These are phyloP conservation scores for Bombus huntii DNA, from an alignment of 1,140 invertebrate species.

Conservation along the genomic window DNA sequence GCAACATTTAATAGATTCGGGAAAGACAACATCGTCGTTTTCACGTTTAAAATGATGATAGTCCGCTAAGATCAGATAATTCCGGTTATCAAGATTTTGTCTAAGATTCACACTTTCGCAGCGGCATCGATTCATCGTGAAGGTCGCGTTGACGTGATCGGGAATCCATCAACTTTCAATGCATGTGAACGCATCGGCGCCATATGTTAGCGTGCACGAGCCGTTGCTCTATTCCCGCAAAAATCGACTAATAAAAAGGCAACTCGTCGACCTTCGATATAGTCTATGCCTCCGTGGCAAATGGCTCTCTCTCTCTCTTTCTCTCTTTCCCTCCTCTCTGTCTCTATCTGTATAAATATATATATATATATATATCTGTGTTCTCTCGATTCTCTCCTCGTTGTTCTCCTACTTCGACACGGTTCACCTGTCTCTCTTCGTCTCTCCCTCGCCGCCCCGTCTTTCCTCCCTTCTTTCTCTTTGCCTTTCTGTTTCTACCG, in stretches of 20 bases:
- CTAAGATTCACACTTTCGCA: neutral
- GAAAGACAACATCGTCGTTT: neutral
- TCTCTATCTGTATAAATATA: too few species aligned
- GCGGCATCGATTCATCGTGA: slow-evolving; percentile 39
- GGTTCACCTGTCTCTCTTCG: slow-evolving; percentile 15
- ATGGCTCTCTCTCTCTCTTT: slow-evolving; percentile 60
- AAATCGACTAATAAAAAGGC: slow-evolving; percentile 73
- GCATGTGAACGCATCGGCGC: slow-evolving; percentile 50
- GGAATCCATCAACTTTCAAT: slow-evolving; percentile 56
- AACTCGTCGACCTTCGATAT: slow-evolving; percentile 80
- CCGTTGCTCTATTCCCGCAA: slow-evolving; percentile 68
- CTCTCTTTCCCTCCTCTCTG: neutral
- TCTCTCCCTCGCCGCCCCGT: slow-evolving; percentile 30
- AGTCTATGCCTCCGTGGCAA: slow-evolving; percentile 67
- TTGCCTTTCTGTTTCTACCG: slow-evolving; percentile 27
- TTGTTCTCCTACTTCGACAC: neutral
- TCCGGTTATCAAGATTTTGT: neutral
- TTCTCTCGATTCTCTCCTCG: slow-evolving; percentile 9
- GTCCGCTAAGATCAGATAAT: neutral
- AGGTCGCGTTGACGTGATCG: slow-evolving; percentile 34
- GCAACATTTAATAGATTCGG: neutral
- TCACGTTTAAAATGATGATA: neutral
- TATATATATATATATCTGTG: neutral
- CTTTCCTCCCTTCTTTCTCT: neutral
- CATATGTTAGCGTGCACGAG: slow-evolving; percentile 71